Evolutionary conservation across 2,888 invertebrate genomes (phyloP).

Genomic region (Charanyca ferruginea): DNA sequence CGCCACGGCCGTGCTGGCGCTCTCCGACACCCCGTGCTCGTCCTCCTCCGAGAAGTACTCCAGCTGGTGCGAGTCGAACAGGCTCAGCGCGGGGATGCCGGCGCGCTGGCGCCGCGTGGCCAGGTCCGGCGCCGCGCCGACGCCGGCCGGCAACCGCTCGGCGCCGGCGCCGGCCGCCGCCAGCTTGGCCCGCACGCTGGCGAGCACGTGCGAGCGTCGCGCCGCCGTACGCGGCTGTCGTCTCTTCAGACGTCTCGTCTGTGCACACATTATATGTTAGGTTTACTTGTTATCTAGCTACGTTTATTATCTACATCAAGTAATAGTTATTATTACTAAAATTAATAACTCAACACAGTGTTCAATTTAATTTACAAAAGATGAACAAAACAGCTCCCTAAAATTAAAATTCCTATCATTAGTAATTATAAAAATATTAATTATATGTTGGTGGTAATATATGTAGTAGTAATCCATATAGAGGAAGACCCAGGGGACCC

Average conservation of each 20-base stretch:
- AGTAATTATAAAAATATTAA: too few relatives aligned
- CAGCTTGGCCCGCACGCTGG: conserved; percentile 82
- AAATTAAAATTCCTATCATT: too few relatives aligned
- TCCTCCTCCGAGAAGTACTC: conserved; percentile 93
- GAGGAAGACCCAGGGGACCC: too few relatives aligned
- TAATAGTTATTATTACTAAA: too few relatives aligned
- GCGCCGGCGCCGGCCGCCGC: conserved; percentile 28
- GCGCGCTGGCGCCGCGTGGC: conserved; percentile 67
- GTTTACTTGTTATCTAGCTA: background rate
- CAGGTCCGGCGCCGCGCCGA: conserved; percentile 49
- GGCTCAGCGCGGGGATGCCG: conserved; percentile 76
- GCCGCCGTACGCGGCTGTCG: conserved; percentile 85
- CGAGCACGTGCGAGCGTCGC: conserved; percentile 81
- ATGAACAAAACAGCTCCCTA: too few relatives aligned
- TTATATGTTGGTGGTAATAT: too few relatives aligned
- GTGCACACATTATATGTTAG: background rate
- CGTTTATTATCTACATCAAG: too few relatives aligned
- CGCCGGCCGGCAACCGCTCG: conserved; percentile 1
- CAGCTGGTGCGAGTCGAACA: conserved; percentile 93
- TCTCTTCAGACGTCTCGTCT: conserved; percentile 74
- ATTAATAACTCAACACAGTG: too few relatives aligned
- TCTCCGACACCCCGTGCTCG: conserved; percentile 71
- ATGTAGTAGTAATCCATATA: too few relatives aligned
- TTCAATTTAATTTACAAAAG: too few relatives aligned
- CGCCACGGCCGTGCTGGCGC: conserved; percentile 82